Evolutionary conservation across 1,140 invertebrate genomes (phyloP).

Genomic region (Holotrichia oblita): DNA sequence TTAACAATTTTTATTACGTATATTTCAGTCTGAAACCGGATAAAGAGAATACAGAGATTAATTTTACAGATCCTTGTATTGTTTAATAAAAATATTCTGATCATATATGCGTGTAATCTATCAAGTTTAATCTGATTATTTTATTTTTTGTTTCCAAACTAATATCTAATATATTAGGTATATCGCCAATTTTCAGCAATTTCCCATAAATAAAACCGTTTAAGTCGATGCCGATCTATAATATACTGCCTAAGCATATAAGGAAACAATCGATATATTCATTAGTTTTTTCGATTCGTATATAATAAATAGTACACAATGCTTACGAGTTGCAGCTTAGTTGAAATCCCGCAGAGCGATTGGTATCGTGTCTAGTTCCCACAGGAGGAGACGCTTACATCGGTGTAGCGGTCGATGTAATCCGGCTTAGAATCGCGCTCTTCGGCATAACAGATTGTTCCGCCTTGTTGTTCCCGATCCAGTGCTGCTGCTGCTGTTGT

Average conservation of each 20-base stretch:
- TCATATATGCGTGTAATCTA: no score
- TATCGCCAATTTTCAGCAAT: no score
- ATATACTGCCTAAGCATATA: neutral
- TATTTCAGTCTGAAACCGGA: no score
- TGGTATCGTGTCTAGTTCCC: slow-evolving; percentile 42
- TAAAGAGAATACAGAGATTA: no score
- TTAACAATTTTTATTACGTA: no score
- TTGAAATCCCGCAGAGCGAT: slow-evolving; percentile 42
- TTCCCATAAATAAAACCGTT: no score
- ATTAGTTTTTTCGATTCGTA: slow-evolving; percentile 14
- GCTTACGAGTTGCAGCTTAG: slow-evolving; percentile 9
- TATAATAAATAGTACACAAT: slow-evolving; percentile 16
- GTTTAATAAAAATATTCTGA: no score
- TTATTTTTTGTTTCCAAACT: no score
- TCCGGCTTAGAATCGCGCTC: slow-evolving; percentile 38
- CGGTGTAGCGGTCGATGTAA: slow-evolving; percentile 40
- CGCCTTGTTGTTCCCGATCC: slow-evolving; percentile 21
- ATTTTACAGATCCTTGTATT: no score
- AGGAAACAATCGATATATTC: neutral
- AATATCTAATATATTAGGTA: no score
- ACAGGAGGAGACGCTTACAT: slow-evolving; percentile 42
- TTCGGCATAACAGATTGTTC: slow-evolving; percentile 40
- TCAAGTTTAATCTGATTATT: no score
- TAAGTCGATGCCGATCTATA: no score
- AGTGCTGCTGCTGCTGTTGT: neutral